phyloP scores from a whole-genome alignment of 2,113 vertebrate species.

The Amphilophus citrinellus region DNA sequence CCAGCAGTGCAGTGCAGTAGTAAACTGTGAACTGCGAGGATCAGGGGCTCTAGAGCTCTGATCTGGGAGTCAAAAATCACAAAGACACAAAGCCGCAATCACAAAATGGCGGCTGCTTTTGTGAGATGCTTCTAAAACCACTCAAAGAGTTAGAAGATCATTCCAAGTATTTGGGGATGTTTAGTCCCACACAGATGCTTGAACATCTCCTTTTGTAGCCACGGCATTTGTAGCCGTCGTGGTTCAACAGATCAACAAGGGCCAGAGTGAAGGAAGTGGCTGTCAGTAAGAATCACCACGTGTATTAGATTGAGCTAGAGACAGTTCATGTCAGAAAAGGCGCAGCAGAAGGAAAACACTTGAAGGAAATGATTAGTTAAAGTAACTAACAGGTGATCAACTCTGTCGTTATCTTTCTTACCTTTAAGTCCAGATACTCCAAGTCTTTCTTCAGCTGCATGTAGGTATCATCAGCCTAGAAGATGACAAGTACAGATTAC shows the following conservation, averaged over 20 bases:
- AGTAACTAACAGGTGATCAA: background rate
- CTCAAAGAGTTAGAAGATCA: conserved; percentile 30
- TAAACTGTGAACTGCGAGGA: conserved; percentile 97
- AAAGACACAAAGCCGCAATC: conserved; percentile 83
- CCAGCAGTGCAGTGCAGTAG: conserved; percentile 96
- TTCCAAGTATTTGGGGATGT: background rate
- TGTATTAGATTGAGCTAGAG: conserved; percentile 14
- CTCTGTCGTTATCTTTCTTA: conserved; percentile 63
- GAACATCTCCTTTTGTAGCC: conserved; percentile 15
- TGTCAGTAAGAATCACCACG: conserved; percentile 25
- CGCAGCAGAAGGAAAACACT: background rate
- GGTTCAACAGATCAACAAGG: background rate
- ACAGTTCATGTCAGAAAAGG: conserved; percentile 3
- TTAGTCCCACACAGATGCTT: background rate
- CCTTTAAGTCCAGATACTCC: conserved; percentile 97
- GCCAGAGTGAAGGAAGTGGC: background rate
- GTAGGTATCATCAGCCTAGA: conserved; percentile 93
- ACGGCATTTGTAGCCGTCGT: conserved; percentile 2
- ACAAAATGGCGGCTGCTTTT: conserved; percentile 54
- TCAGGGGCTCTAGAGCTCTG: conserved; percentile 98
- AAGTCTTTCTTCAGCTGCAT: conserved; percentile 96
- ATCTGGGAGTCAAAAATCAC: conserved; percentile 90
- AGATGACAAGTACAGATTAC: conserved; percentile 36
- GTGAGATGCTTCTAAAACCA: conserved; percentile 52
- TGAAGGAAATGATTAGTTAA: background rate